These are phyloP conservation scores for Idris sp. DNA, from an alignment of 1,140 invertebrate genomes.

Conservation along the genomic window DNA sequence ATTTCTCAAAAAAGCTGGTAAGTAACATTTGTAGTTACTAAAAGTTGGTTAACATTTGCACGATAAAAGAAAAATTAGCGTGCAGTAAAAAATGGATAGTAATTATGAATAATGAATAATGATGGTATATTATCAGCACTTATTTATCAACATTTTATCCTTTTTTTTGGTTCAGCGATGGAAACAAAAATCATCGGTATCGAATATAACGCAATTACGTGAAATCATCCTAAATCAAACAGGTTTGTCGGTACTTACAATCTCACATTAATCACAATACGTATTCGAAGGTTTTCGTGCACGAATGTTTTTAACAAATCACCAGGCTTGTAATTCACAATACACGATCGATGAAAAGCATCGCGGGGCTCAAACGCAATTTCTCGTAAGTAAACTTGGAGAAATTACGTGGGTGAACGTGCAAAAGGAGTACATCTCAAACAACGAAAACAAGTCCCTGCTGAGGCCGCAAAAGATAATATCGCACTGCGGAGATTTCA, in stretches of 20 bases:
- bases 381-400: constrained; percentile 47
- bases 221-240: constrained; percentile 48
- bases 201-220: constrained; percentile 44
- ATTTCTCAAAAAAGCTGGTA: too few species aligned
- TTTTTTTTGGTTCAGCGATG: neutral
- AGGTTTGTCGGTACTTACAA: constrained; percentile 20
- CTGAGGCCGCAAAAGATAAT: constrained; percentile 41
- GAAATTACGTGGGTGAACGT: constrained; percentile 55
- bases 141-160: constrained; percentile 28
- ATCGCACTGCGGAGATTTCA: constrained; percentile 37
- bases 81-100: neutral
- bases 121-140: constrained; percentile 14
- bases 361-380: constrained; percentile 31
- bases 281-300: constrained; percentile 42
- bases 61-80: too few species aligned
- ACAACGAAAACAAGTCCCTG: constrained; percentile 55
- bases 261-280: constrained; percentile 45
- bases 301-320: constrained; percentile 57
- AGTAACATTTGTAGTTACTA: too few species aligned
- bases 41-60: too few species aligned
- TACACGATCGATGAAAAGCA: constrained; percentile 46
- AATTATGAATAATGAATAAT: constrained; percentile 23
- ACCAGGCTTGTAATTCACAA: constrained; percentile 40
- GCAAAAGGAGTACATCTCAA: constrained; percentile 36
- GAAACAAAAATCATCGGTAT: constrained; percentile 31